phyloP scores from a whole-genome alignment of 2,888 invertebrate genomes.

The Synanthedon andrenaeformis region DNA sequence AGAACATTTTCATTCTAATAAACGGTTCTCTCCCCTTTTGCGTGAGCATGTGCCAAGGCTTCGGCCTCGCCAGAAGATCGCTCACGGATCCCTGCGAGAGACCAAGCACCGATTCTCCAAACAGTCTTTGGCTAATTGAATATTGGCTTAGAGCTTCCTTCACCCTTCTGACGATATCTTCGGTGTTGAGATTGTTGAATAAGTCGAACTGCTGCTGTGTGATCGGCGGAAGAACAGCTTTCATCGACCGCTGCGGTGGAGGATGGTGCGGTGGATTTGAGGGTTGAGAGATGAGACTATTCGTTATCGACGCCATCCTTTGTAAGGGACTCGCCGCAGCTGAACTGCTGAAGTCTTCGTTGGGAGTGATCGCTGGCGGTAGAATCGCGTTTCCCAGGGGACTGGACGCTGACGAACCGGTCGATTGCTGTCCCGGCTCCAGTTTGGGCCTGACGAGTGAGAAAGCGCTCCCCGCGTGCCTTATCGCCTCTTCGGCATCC shows the following conservation, averaged over 20 bases:
- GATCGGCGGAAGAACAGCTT: conserved; percentile 96
- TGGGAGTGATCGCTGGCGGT: conserved; percentile 85
- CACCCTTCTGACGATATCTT: conserved; percentile 96
- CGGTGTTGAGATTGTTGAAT: conserved; percentile 97
- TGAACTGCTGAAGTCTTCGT: conserved; percentile 82
- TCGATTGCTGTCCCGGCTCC: conserved; percentile 80
- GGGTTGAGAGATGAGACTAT: conserved; percentile 93
- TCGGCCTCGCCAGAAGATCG: conserved; percentile 95
- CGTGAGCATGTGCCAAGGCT: conserved; percentile 99
- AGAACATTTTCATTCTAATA: conserved; percentile 97
- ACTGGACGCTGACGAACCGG: conserved; percentile 85
- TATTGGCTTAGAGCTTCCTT: conserved; percentile 95
- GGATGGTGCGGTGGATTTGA: conserved; percentile 87
- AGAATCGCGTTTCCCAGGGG: conserved; percentile 88
- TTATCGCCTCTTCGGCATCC: conserved; percentile 76
- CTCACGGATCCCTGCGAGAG: conserved; percentile 97
- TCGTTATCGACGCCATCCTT: conserved; percentile 98
- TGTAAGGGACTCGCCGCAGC: conserved; percentile 94
- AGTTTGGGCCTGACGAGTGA: conserved; percentile 88
- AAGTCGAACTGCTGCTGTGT: conserved; percentile 99
- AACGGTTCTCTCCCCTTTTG: conserved; percentile 97
- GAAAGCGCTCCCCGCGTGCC: conserved; percentile 86
- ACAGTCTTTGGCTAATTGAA: conserved; percentile 96
- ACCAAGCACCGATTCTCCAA: conserved; percentile 98
- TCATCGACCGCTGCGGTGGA: conserved; percentile 88